Evolutionary conservation across 1,140 invertebrate species (phyloP), one percentile per base, ranked within the genome.

Genomic region (Lasioglossum albipes): DNA sequence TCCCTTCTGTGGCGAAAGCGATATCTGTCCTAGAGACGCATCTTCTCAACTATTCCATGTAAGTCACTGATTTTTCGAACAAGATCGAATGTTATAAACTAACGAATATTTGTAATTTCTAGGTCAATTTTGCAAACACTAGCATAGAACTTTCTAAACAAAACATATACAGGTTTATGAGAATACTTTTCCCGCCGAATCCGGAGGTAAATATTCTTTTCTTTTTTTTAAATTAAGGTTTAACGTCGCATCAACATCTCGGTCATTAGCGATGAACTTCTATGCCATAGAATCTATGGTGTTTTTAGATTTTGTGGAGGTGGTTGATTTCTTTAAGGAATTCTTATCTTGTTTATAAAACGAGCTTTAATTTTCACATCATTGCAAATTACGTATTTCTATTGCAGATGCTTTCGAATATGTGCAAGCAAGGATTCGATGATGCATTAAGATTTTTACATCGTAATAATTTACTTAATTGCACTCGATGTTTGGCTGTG

Each of bases 401-500:
- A 79, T 79, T 93, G 41, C 79, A 95, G 94, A 90, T 95, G 79
- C 93, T 98, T 27, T 98, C 97, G 79, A 97, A 97, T 87, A 99
- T 99, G 96, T 99, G 98, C 91, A 97, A 98, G 88, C 98, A 99
- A 94, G 99, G 98, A 27, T 99, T 99, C 91, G 98, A 99, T 87
- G 99, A 99, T 93, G 97, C 98, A 0, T 94, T 99, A 0, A 95
- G 96, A 74, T 99, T 98, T 93, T 93, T 99, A 67, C 97, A 98
- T 84, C 95, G 96, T 79, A 98, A 99, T 91, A 98, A 98, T 92
- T 93, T 98, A 70, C 97, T 98, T 75, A 97, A 96, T 83, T 98
- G 97, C 89, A 97, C 96, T 0, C 94, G 96, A 61, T 98, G 97
- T 91, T 93, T 98, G 41, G 95, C 97, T 0, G 96, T 97, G 7